Base-by-base conservation (phyloP, 2,797 vertebrate genomes). In the Melanotaenia pygmaea region DNA sequence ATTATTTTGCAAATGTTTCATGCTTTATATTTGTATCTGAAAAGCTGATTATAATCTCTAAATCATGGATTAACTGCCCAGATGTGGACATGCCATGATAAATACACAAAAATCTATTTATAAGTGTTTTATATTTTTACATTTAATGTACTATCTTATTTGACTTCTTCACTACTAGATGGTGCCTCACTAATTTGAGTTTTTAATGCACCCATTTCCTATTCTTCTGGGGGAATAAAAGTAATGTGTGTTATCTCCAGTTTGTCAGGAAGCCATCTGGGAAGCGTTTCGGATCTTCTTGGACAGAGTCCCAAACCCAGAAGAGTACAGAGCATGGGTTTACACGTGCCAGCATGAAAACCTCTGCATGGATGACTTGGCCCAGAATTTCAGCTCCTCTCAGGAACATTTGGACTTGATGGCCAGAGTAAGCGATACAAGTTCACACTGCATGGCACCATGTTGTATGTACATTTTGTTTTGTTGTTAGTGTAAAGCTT, bases 221-320 rank as follows among this genome's bases (percentile, higher is more conserved):
- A 16, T 54, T 54, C 5, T 13, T 26, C 14, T 64, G 12, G 6
- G 40, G 38, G 5, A 40, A 43, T 28, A 50, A 14, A 40, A 18
- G 14, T 63, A 1, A 1, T 35, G 0, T 50, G 37, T 68, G 73
- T 76, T 79, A 45, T 84, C 61, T 83, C 81, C 70, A 99, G 97
- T 99, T 79, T 99, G 97, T 86, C 98, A 99, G 93, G 97, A 98
- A 90, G 96, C 95, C 7, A 96, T 98, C 4, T 99, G 98, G 98
- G 97, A 99, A 92, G 97, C 97, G 1, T 98, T 97, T 78, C 94
- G 95, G 59, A 94, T 98, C 86, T 99, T 99, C 90, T 86, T 98
- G 89, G 97, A 98, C 93, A 90, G 96, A 74, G 96, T 98, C 77
- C 97, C 98, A n/a, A 95, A 95, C 82, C 93, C 95, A 13, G 92